phyloP scores from a whole-genome alignment of 2,888 invertebrate genomes.

The Andrena bucephala region DNA sequence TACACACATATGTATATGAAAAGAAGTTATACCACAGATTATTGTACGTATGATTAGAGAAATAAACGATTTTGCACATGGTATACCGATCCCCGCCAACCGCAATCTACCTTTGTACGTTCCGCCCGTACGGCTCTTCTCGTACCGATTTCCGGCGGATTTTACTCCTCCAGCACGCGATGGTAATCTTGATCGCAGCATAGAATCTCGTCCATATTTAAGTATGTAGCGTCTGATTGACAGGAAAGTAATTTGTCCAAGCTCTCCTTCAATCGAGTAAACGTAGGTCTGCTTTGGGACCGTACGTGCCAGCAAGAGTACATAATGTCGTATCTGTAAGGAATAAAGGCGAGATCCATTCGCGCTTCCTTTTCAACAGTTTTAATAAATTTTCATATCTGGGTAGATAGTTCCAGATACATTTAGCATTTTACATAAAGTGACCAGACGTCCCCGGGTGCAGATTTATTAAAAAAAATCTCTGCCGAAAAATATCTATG shows the following conservation, averaged over 20 bases:
- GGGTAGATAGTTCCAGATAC: too few species aligned
- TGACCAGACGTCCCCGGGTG: too few species aligned
- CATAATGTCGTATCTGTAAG: constrained; percentile 91
- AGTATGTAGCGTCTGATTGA: constrained; percentile 78
- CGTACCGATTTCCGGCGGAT: background rate
- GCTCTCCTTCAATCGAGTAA: constrained; percentile 87
- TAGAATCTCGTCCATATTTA: constrained; percentile 72
- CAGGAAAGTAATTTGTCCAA: constrained; percentile 86
- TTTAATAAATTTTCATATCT: too few species aligned
- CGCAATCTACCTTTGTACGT: background rate
- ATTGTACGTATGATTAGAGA: constrained; percentile 77
- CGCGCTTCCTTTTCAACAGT: background rate
- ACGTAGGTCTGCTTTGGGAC: constrained; percentile 90
- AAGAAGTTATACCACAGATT: constrained; percentile 76
- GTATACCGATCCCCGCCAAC: constrained; percentile 17
- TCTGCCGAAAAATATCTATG: too few species aligned
- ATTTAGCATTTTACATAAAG: too few species aligned
- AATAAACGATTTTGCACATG: constrained; percentile 78
- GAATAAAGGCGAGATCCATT: background rate
- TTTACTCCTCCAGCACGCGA: background rate
- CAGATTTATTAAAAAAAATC: too few species aligned
- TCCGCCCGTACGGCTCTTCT: too few species aligned
- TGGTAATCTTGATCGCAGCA: constrained; percentile 25
- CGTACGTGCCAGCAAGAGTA: constrained; percentile 90
- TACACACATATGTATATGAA: constrained; percentile 58